These are phyloP conservation scores for Oligia strigilis DNA, from an alignment of 2,888 invertebrate species.

Conservation along the genomic window DNA sequence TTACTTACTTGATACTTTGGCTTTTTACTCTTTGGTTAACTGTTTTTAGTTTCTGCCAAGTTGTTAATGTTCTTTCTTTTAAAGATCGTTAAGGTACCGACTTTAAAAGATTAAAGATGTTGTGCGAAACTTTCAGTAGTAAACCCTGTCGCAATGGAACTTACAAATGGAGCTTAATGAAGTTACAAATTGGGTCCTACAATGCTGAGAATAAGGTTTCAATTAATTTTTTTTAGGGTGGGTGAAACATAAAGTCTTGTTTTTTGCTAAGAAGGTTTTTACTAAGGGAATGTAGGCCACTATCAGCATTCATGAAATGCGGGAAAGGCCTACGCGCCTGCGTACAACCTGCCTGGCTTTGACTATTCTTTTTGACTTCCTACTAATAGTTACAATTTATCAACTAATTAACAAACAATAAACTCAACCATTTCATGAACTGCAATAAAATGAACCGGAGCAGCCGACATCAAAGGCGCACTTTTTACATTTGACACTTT, in stretches of 20 bases:
- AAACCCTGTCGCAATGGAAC: constrained; percentile 1
- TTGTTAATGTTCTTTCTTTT: constrained; percentile 56
- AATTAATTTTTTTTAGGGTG: neutral
- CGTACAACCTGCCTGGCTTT: neutral
- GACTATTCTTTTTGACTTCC: neutral
- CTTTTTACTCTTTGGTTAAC: constrained; percentile 58
- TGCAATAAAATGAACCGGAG: constrained; percentile 47
- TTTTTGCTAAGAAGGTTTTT: neutral
- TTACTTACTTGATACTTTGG: constrained; percentile 60
- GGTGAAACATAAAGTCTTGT: neutral
- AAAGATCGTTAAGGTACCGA: constrained; percentile 30
- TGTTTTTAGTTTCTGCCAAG: constrained; percentile 45
- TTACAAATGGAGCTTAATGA: constrained; percentile 8
- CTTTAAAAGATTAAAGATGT: constrained; percentile 38
- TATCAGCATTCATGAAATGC: neutral
- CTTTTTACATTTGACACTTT: constrained; percentile 62
- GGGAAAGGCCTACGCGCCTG: neutral
- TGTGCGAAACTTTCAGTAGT: neutral
- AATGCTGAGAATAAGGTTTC: no score
- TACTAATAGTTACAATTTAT: neutral
- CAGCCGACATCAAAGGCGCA: constrained; percentile 40
- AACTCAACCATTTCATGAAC: constrained; percentile 26
- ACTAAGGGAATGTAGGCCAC: neutral
- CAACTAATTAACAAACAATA: constrained; percentile 13
- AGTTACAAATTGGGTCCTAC: neutral